Conservation (phyloP, 2,113 vertebrate genomes). For the Megaptera novaeangliae region DNA sequence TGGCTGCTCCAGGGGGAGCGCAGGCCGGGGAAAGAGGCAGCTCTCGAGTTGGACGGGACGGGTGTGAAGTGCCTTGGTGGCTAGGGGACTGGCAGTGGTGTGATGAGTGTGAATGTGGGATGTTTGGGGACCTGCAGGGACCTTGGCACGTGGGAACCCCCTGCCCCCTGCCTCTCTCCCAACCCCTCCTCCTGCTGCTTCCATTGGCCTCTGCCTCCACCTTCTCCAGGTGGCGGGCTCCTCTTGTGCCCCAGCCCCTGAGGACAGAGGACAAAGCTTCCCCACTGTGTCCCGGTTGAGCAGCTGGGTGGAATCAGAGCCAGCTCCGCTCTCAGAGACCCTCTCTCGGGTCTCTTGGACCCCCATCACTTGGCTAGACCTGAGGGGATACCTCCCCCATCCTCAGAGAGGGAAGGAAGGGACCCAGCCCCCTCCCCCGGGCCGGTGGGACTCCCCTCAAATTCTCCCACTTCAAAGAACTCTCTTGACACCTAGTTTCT, state of each 20-base stretch:
- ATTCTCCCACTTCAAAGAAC: not conserved
- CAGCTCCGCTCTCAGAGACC: not conserved
- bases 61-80: not conserved
- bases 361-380: not conserved
- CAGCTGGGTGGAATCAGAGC: not conserved
- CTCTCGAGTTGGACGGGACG: not conserved
- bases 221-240: not conserved
- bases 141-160: fast-evolving
- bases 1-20: too few species aligned
- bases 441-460: not conserved
- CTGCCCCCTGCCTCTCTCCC: not conserved
- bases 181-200: not conserved
- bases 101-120: not conserved
- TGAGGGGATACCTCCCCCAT: not conserved
- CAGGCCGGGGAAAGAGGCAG: not conserved
- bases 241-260: not conserved
- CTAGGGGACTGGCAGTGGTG: too few species aligned
- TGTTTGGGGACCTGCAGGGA: not conserved
- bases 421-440: too few species aligned
- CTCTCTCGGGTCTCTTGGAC: not conserved
- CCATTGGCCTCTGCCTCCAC: not conserved
- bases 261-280: not conserved
- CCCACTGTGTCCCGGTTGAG: fast-evolving
- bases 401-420: not conserved
- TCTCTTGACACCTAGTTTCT: not conserved